Conservation (phyloP, 2,888 invertebrate genomes). For the Eupsilia transversa region DNA sequence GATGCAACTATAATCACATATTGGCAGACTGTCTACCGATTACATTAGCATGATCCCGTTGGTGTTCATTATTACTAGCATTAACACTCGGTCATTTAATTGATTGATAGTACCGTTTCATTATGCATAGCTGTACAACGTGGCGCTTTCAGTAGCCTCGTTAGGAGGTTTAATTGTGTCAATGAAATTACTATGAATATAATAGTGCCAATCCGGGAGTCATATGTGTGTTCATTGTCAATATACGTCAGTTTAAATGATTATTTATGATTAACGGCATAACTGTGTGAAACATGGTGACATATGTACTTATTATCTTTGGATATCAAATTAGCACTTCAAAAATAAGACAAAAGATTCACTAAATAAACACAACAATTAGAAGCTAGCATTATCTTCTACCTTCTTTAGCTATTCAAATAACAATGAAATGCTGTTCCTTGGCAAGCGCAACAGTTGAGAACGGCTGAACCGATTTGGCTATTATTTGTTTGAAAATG, state of each 20-base stretch:
- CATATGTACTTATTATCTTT: not conserved
- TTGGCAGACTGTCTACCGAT: not conserved
- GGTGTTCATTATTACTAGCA: constrained; percentile 20
- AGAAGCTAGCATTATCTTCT: not conserved
- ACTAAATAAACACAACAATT: not conserved
- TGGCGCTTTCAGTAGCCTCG: constrained; percentile 1
- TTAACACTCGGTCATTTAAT: constrained; percentile 41
- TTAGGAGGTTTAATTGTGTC: not conserved
- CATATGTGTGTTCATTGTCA: not conserved
- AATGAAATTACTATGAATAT: constrained; percentile 13
- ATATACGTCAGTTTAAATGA: not conserved
- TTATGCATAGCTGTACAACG: constrained; percentile 15
- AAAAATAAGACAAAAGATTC: not conserved
- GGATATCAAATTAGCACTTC: not conserved
- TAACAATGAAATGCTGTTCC: too few relatives aligned
- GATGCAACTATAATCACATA: constrained; percentile 1
- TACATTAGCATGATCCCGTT: not conserved
- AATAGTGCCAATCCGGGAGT: not conserved
- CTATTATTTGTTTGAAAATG: too few relatives aligned
- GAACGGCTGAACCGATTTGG: too few relatives aligned
- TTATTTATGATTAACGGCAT: too few relatives aligned
- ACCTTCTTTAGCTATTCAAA: too few relatives aligned
- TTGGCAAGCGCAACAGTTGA: too few relatives aligned
- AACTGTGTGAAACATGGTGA: not conserved
- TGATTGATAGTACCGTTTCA: constrained; percentile 31